Percentiles rank a stretch among this genome's conserved stretches.
Conservation (phyloP, 2,888 invertebrate genomes). For the Cactoblastis cactorum region DNA sequence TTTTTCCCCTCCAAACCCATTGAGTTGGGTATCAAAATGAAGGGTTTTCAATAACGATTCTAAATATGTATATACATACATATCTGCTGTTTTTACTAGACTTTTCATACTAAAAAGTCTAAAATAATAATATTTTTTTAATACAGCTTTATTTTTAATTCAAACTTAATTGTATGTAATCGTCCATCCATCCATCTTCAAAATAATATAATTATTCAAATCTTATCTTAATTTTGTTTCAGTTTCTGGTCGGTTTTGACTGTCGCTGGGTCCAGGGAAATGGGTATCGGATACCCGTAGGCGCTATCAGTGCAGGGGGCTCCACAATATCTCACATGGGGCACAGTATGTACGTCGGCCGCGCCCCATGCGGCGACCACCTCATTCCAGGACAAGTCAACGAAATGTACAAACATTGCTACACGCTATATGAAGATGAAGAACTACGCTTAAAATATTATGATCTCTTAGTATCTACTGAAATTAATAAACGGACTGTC, state of each 20-base stretch:
- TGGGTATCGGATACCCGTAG: constrained; percentile 81
- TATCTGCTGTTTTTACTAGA: too few relatives aligned
- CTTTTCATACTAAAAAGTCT: too few relatives aligned
- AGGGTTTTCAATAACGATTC: too few relatives aligned
- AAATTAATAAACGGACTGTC: constrained; percentile 25
- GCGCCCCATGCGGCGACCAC: constrained; percentile 84
- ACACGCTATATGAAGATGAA: constrained; percentile 77
- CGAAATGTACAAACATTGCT: constrained; percentile 83
- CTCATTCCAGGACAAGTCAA: constrained; percentile 88
- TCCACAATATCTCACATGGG: constrained; percentile 59
- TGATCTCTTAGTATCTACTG: constrained; percentile 43
- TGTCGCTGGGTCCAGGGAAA: constrained; percentile 75
- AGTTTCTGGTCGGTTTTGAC: constrained; percentile 59
- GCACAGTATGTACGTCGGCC: constrained; percentile 81
- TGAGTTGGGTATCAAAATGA: too few relatives aligned
- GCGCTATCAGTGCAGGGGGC: constrained; percentile 83
- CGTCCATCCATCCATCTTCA: too few relatives aligned
- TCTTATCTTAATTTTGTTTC: constrained; percentile 21
- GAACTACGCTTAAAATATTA: constrained; percentile 36
- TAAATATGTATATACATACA: too few relatives aligned
- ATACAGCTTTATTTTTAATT: too few relatives aligned
- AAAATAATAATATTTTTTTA: too few relatives aligned
- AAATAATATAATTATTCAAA: too few relatives aligned
- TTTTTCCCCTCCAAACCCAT: too few relatives aligned
- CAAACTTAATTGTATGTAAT: too few relatives aligned